Base-by-base conservation (phyloP, 2,888 invertebrate genomes). In the Lepas anatifera region DNA sequence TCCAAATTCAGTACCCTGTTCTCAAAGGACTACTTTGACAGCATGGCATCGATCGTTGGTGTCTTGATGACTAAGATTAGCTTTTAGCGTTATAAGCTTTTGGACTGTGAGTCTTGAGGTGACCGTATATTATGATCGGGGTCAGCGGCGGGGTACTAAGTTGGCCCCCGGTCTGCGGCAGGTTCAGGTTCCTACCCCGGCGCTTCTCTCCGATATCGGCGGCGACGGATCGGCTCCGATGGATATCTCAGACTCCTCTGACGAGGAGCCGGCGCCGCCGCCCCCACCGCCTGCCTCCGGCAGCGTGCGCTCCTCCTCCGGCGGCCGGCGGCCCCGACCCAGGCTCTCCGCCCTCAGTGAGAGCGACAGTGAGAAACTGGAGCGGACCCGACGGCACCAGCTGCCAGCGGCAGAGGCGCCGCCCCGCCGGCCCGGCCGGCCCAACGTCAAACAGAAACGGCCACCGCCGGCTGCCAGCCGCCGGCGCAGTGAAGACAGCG, bases 361-460 rank as follows among this genome's bases (percentile, higher is more conserved):
- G 32, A 58, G 58, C 22, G 58, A 58, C 8, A 35, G 35, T 22
- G 58, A 58, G 22, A 58, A 58, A 35, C 18, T 35, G 58, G 58
- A 58, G 22, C 58, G 58, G 8, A 35, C 35, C 22, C 32, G 35
- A 6, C 32, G 58, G 58, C 32, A 35, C 7, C 39, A 3, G 25
- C 41, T 25, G 58, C 29, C 58, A 25, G 35, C 66, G 25, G 66
- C 37, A 37, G 66, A 66, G 25, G 66, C 27, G 13, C 18, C 58
- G 58, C 58, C 35, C 32, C 58, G 58, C 8, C 58, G 58, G 58
- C 58, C 58, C 58, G 58, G 58, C 35, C 32, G 58, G 58, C 58
- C 58, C 22, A 32, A 35, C 4, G 58, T 58, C 58, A 58, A 58
- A 10, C 58, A 35, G 58, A 58, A 58, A 22, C 18, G 32, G 22